These are phyloP conservation scores for Anguilla pacifica DNA, from an alignment of 2,797 vertebrate genomes.

Conservation along the genomic window DNA sequence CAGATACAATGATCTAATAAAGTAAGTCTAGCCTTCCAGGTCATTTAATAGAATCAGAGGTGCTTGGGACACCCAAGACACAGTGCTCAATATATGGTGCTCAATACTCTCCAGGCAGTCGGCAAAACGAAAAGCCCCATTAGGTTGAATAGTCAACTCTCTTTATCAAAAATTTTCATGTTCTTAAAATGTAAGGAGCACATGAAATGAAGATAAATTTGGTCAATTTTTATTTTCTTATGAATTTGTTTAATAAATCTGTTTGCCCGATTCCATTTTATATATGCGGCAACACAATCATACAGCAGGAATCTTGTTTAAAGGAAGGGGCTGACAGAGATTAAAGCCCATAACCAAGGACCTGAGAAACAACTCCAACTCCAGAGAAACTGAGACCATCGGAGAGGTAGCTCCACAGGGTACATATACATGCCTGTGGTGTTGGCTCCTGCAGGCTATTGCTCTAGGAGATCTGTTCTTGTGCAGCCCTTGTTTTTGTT, in stretches of 20 bases:
- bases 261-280: neutral
- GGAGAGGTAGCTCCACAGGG: neutral
- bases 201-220: neutral
- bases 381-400: neutral
- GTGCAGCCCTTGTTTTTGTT: conserved; percentile 46
- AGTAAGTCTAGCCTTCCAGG: neutral
- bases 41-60: neutral
- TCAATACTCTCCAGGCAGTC: neutral
- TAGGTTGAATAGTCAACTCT: neutral
- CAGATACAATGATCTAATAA: neutral
- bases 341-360: neutral
- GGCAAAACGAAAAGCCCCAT: neutral
- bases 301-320: neutral
- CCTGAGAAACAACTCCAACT: neutral
- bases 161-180: neutral
- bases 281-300: neutral
- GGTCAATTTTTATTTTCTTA: neutral
- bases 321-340: neutral
- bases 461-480: conserved; percentile 27
- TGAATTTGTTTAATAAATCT: neutral
- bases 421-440: neutral
- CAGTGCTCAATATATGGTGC: neutral
- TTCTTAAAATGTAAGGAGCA: neutral
- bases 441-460: conserved; percentile 31
- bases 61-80: neutral